Base-by-base conservation (phyloP, 2,888 invertebrate genomes). In the Dyspetes luteomarginatus region DNA sequence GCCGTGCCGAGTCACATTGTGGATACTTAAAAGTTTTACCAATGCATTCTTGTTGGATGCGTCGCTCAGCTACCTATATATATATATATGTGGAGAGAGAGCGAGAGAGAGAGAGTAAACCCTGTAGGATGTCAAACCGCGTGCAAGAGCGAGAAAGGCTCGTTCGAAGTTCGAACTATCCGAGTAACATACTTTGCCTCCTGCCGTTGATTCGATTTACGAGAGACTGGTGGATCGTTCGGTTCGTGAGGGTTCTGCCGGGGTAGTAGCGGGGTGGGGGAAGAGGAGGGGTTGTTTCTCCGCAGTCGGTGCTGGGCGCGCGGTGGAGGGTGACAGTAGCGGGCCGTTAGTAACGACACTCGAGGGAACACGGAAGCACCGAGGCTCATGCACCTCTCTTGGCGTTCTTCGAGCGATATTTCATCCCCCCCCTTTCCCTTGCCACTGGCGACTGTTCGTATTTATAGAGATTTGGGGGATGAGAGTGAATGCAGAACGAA, bases 201-300 rank as follows among this genome's bases (percentile, higher is more conserved):
- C 83, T 81, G 73, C 79, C 85, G 86, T 87, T 88, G 88, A 89
- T 89, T 89, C 85, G 87, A 89, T 89, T 88, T 87, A 85, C 85
- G 84, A 77, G 84, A 82, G 77, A 82, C 72, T 68, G 56, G 67
- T 28, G 67, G 75, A 60, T 60, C 67, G 62, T 45, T 62, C 50
- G 67, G 67, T 48, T 48, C 19, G 76, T 41, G 74, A 36, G 52
- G 50, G 68, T 62, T 28, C 24, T 43, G 26, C 22, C 12, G 17
- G 65, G 50, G 36, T 36, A 12, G 36, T 36, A 12, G n/a, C n/a
- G n/a, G n/a, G n/a, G n/a, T n/a, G n/a, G n/a, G n/a, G n/a, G n/a
- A n/a, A n/a, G n/a, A n/a, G n/a, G n/a, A n/a, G n/a, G n/a, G n/a
- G n/a, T n/a, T n/a, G n/a, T n/a, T 36, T 36, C 36, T 36, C 62